phyloP scores from a whole-genome alignment of 2,113 vertebrate species.

The Oenanthe oenanthe region DNA sequence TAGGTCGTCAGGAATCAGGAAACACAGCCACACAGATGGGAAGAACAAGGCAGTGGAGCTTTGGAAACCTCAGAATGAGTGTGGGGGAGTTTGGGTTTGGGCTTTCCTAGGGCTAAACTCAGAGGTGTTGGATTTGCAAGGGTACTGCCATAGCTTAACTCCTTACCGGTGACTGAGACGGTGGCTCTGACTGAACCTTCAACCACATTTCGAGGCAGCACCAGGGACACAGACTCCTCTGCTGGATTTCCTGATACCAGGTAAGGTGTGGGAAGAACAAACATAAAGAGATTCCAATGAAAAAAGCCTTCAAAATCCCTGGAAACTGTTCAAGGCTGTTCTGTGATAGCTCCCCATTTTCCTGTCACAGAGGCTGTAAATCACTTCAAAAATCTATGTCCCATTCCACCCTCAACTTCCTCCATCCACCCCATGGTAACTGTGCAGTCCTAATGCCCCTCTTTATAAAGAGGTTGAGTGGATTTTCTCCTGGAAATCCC shows the following conservation, averaged over 20 bases:
- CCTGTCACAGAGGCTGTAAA: neutral
- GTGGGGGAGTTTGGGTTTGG: neutral
- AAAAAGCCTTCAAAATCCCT: neutral
- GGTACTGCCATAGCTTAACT: neutral
- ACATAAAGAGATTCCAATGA: neutral
- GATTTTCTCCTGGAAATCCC: neutral
- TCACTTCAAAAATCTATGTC: neutral
- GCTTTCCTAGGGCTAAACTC: neutral
- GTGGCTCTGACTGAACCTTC: slow-evolving; percentile 66
- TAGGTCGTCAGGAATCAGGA: neutral
- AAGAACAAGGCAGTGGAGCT: neutral
- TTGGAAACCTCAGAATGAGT: neutral
- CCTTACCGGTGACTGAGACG: slow-evolving; percentile 51
- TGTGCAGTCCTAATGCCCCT: neutral
- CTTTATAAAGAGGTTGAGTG: neutral
- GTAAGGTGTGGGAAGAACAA: neutral
- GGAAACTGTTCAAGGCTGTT: neutral
- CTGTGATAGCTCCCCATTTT: neutral
- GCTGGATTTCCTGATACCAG: slow-evolving; percentile 27
- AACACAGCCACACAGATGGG: accelerated
- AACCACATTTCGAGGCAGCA: slow-evolving; percentile 51
- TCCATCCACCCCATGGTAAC: neutral
- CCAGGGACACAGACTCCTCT: slow-evolving; percentile 64
- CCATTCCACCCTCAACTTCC: neutral
- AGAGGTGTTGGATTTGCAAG: neutral